phyloP scores from a whole-genome alignment of 2,888 invertebrate genomes.

The Artemia sp. region DNA sequence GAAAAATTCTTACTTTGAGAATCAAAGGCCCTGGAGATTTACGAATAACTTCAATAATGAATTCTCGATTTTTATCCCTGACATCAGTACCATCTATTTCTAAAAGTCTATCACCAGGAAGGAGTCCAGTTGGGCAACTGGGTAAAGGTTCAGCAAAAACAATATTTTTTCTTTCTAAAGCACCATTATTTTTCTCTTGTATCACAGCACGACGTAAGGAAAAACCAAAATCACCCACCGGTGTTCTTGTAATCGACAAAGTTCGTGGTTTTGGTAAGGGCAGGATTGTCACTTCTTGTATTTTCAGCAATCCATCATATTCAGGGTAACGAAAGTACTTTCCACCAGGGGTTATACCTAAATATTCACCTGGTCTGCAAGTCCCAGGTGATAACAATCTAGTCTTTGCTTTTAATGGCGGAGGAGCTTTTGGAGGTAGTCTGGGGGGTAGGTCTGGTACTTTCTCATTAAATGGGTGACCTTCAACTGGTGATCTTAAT shows the following conservation, averaged over 20 bases:
- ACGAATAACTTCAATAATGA: constrained; percentile 81
- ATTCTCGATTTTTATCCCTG: constrained; percentile 66
- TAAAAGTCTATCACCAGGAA: constrained; percentile 83
- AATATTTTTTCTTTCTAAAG: constrained; percentile 39
- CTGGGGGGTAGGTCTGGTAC: constrained; percentile 2
- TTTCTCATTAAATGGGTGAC: not conserved
- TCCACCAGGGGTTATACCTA: constrained; percentile 23
- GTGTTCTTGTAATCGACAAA: constrained; percentile 45
- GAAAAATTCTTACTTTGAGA: constrained; percentile 47
- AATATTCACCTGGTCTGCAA: constrained; percentile 22
- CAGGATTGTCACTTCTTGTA: constrained; percentile 29
- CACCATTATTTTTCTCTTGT: constrained; percentile 43
- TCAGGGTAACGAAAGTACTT: not conserved
- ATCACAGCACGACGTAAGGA: constrained; percentile 73
- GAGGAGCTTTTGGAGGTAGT: constrained; percentile 24
- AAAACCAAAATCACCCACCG: constrained; percentile 82
- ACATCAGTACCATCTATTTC: constrained; percentile 77
- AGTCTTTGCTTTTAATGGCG: constrained; percentile 23
- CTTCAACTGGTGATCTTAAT: not conserved
- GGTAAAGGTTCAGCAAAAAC: constrained; percentile 81
- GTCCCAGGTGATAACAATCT: constrained; percentile 19
- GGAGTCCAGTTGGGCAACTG: constrained; percentile 52
- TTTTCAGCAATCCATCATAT: constrained; percentile 23
- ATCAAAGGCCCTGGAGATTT: constrained; percentile 62
- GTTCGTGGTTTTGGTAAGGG: constrained; percentile 45